Evolutionary conservation across 1,140 invertebrate genomes (phyloP), one percentile per base, ranked within the genome.

Genomic region (Teleopsis dalmanni): DNA sequence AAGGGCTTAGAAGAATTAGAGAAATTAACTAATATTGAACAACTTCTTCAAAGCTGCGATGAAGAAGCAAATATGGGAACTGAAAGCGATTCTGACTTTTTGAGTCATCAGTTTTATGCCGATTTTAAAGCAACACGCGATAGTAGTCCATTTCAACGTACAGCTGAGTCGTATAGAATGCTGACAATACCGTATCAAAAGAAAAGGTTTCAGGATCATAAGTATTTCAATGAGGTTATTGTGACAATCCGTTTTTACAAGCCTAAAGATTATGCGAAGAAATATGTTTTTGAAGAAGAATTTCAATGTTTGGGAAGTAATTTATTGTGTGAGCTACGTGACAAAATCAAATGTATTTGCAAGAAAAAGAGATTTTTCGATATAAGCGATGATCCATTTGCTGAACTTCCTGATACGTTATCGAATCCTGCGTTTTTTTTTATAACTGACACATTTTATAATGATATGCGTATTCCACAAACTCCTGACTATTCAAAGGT

Each of bases 371-470:
- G 80, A 44, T 72, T 79, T 26, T 71, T 74, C 19, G 85, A 88
- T 52, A 71, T 80, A 4, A 85, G 83, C 56, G 57, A 78, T 6
- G 61, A 77, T 45, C 80, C 81, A 0, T 62, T 77, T 8, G 51
- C 66, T 1, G 52, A 65, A 4, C 47, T 64, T 5, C 53, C 70
- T 2, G 62, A 64, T 9, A 75, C 79, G 18, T 78, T 81, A 62
- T 54, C 45, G 6, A 48, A 69, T 50, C 59, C 86, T 0, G 81
- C 81, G 0, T 86, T 87, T 60, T 83, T 90, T 58, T 90, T 83
- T 58, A 87, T 91, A 40, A 81, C 85, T 61, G 77, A 82, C 50
- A 81, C 77, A 23, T 89, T 91, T 71, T 90, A 88, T 67, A 85
- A 85, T 70, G 87, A 91, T 65, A 72, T 61, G 41, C 74, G 86